Percentiles rank a stretch among this genome's conserved stretches.
These are phyloP conservation scores for Pogonognathellus flavescens DNA, from an alignment of 1,140 invertebrate genomes.

Conservation along the genomic window DNA sequence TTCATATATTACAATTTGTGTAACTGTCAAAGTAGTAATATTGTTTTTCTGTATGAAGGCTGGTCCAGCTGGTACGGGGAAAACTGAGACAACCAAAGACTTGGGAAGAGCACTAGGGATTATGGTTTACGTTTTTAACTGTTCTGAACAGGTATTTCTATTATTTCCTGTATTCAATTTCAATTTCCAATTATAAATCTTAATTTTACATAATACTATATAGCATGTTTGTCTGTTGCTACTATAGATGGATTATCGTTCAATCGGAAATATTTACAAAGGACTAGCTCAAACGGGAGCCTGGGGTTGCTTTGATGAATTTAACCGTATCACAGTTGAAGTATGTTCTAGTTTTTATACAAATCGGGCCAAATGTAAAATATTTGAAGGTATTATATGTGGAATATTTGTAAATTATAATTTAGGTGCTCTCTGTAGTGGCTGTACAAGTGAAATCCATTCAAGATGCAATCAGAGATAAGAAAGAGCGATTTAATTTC, in stretches of 20 bases:
- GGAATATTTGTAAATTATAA: too few species aligned
- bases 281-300: constrained; percentile 74
- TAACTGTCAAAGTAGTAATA: too few species aligned
- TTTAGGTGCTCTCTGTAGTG: constrained; percentile 96
- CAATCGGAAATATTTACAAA: constrained; percentile 97
- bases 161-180: too few species aligned
- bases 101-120: constrained; percentile 93
- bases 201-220: too few species aligned
- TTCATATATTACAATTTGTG: too few species aligned
- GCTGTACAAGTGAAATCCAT: constrained; percentile 96
- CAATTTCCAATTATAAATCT: too few species aligned
- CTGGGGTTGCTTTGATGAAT: too few species aligned
- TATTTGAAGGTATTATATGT: neutral
- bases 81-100: constrained; percentile 98
- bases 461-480: constrained; percentile 93
- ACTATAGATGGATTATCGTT: constrained; percentile 74
- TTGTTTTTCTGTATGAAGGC: neutral
- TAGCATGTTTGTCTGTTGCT: too few species aligned
- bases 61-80: constrained; percentile 94
- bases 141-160: constrained; percentile 72
- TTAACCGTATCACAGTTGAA: too few species aligned
- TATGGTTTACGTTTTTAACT: constrained; percentile 99
- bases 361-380: too few species aligned
- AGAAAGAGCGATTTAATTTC: constrained; percentile 90
- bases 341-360: too few species aligned